Conservation (phyloP, 2,113 vertebrate species). For the Hemicordylus capensis region DNA sequence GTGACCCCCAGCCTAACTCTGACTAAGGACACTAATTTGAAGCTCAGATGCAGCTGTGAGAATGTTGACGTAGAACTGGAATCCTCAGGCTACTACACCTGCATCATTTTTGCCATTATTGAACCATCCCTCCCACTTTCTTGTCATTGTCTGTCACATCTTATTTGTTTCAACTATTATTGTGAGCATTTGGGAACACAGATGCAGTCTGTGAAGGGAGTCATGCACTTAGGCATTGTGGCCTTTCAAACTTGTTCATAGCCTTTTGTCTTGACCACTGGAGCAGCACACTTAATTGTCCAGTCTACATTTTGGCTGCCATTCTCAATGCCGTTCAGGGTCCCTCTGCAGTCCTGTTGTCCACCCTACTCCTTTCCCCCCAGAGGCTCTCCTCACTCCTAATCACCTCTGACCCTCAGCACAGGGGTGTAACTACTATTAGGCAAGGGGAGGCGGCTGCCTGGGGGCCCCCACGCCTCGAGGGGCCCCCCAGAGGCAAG, state of each 20-base stretch:
- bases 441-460: no score
- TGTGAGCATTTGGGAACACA: background rate
- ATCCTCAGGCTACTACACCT: conserved; percentile 16
- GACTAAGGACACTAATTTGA: background rate
- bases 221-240: background rate
- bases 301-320: background rate
- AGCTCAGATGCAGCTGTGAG: background rate
- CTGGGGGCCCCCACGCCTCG: no score
- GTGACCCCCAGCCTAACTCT: no score
- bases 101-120: conserved; percentile 57
- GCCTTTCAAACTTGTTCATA: background rate
- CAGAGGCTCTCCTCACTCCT: no score
- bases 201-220: background rate
- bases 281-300: background rate
- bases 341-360: background rate
- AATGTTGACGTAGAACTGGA: background rate
- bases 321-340: background rate
- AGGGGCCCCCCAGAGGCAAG: no score
- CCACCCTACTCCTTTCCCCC: background rate
- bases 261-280: background rate
- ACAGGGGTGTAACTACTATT: no score
- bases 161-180: conserved; percentile 48
- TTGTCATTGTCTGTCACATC: conserved; percentile 55
- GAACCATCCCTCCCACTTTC: conserved; percentile 61
- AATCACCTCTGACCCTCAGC: no score